phyloP scores from a whole-genome alignment of 2,888 invertebrate genomes.

The Heliconius ethilla region DNA sequence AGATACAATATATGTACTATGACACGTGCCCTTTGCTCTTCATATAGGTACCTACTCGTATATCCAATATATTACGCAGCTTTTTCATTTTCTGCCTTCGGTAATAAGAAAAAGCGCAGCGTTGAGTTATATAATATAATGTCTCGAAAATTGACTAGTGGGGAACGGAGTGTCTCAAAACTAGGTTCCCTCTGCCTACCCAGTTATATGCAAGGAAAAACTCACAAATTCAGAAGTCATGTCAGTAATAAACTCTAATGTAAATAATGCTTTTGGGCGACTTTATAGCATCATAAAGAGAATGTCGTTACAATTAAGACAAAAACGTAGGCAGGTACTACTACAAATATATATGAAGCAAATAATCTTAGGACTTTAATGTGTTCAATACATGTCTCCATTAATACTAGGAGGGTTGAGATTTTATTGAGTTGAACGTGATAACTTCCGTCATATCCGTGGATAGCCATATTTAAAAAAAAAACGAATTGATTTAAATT shows the following conservation, averaged over 20 bases:
- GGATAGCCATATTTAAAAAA: too few relatives aligned
- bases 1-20: too few relatives aligned
- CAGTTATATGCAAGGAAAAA: not conserved
- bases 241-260: constrained; percentile 5
- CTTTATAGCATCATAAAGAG: constrained; percentile 26
- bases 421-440: too few relatives aligned
- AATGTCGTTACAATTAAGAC: constrained; percentile 21
- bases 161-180: not conserved
- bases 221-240: constrained; percentile 19
- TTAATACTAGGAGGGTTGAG: too few relatives aligned
- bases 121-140: not conserved
- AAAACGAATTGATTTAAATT: too few relatives aligned
- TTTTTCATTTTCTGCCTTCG: too few relatives aligned
- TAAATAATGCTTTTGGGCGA: constrained; percentile 1
- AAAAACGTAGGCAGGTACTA: not conserved
- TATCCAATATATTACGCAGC: not conserved
- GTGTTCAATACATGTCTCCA: too few relatives aligned
- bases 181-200: not conserved
- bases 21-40: not conserved
- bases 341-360: not conserved
- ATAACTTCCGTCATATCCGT: too few relatives aligned
- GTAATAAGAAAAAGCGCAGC: not conserved
- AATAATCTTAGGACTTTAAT: too few relatives aligned
- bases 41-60: not conserved
- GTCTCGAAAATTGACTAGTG: not conserved